Evolutionary conservation across 1,140 invertebrate species (phyloP).

Genomic region (Drosophila subpulchrella): DNA sequence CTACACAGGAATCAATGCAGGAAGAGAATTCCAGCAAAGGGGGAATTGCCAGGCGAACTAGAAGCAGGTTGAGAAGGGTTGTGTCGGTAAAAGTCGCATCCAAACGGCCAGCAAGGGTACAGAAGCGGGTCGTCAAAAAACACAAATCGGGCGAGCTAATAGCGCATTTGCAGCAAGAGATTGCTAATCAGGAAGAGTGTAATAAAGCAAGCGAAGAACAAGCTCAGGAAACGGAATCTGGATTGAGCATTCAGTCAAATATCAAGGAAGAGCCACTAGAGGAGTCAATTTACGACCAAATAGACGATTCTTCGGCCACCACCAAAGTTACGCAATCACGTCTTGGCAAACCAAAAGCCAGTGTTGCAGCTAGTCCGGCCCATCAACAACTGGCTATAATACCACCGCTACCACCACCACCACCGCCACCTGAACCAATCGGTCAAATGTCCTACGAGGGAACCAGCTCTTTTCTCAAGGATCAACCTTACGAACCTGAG

Average conservation of each 20-base stretch:
- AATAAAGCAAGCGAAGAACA: neutral
- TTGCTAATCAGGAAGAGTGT: neutral
- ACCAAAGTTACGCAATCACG: conserved; percentile 16
- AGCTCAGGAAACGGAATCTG: neutral
- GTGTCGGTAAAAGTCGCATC: conserved; percentile 17
- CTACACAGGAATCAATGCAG: neutral
- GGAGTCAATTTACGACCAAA: neutral
- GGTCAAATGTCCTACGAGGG: conserved; percentile 42
- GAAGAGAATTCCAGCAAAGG: neutral
- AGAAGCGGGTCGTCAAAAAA: conserved; percentile 1
- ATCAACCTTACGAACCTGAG: neutral
- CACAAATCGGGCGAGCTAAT: neutral
- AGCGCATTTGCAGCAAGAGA: neutral
- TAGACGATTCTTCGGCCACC: neutral
- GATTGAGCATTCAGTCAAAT: neutral
- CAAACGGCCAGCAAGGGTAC: conserved; percentile 16
- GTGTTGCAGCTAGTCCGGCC: neutral
- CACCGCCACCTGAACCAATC: conserved; percentile 53
- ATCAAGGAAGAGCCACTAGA: neutral
- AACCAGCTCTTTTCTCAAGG: conserved; percentile 17
- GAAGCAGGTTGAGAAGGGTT: conserved; percentile 10
- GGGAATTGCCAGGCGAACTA: conserved; percentile 12
- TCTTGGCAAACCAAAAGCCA: conserved; percentile 15
- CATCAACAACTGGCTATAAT: conserved; percentile 49
- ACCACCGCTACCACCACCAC: conserved; percentile 63